Base-by-base conservation (phyloP, 2,113 vertebrate species). In the Ploceus nigricollis region DNA sequence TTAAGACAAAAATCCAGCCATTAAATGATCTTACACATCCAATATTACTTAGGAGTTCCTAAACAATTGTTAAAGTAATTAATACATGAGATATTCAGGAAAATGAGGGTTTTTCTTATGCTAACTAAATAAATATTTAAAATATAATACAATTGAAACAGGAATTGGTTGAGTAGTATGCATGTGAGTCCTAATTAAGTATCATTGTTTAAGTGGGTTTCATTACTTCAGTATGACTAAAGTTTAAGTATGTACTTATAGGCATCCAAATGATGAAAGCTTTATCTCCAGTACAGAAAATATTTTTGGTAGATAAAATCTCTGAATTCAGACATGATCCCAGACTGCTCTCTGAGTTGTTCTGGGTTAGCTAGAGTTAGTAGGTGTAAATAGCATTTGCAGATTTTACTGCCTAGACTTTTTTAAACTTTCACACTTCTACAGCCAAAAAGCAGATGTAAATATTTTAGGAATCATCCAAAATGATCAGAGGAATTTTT, bases 101-200 rank as follows among this genome's bases (percentile, higher is more conserved):
- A 77, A 75, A 57, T 11, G 0, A 30, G 2, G 1, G 0, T 0
- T 23, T 72, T 58, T 65, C n/a, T 60, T 57, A 27, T 23, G 69
- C 2, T 20, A n/a, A 23, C 24, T 65, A 47, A 47, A 60, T 61
- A 69, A 63, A 33, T 48, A 70, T 79, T 56, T 4, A 75, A 78
- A 73, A 61, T 48, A 54, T 13, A 66, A 58, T 31, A 9, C 11
- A 63, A 64, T 42, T 40, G 1, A 66, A 82, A 50, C 4, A 58
- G 13, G 5, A 53, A 58, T 45, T 48, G 45, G 4, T 63, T 68
- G 8, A 75, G 15, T 30, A 66, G 3, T 39, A 39, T 28, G 3
- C 5, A 53, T 23, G 5, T 31, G 63, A 54, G 3, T 35, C 22
- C 10, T 66, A 70, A 53, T 53, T 82, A 61, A 87, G 6, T 82